Evolutionary conservation across 2,888 invertebrate genomes (phyloP), one percentile per base, ranked within the genome.

Genomic region (Lottia gigantea): DNA sequence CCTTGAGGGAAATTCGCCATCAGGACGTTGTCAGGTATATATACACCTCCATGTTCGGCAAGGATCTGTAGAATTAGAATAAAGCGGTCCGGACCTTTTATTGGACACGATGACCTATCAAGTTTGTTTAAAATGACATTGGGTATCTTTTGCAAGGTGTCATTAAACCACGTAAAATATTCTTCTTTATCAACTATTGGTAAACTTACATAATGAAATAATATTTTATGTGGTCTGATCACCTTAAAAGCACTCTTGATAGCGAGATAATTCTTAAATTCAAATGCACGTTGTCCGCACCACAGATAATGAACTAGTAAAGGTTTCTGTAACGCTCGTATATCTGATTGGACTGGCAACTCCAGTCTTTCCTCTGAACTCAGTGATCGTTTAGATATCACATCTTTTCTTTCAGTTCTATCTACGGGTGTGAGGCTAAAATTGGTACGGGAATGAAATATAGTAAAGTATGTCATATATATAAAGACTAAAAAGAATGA

Each of bases 191-290:
- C 74, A 40, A 45, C 23, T 65, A 62, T 64, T 1, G 74, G 74
- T n/a, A 69, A 63, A 15, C 16, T 7, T 16, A 64, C 55, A 31
- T 67, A 74, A 45, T 74, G 74, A 15, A 74, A 67, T 31, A 66
- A 15, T 12, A 74, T 65, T 31, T 65, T 67, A 25, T 70, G 66
- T 6, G 74, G 74, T 15, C 63, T 63, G 23, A 74, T 15, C 7
- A 71, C 65, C 19, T 66, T 62, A 15, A 71, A 62, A n/a, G 71
- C 71, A 15, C 74, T 71, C 6, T 67, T 71, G 7, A 74, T 25
- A 1, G 74, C 66, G 23, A 74, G 55, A 49, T 74, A 74, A 46
- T 74, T 66, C 49, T 68, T 66, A 65, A 74, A 74, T 19, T 74
- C 74, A 46, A 71, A 67, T 19, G 64, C 64, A 14, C 74, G 61